Percentiles rank a stretch among this genome's conserved stretches.
These are phyloP conservation scores for Tupaia chinensis DNA, from an alignment of 2,113 vertebrate genomes.

Conservation along the genomic window DNA sequence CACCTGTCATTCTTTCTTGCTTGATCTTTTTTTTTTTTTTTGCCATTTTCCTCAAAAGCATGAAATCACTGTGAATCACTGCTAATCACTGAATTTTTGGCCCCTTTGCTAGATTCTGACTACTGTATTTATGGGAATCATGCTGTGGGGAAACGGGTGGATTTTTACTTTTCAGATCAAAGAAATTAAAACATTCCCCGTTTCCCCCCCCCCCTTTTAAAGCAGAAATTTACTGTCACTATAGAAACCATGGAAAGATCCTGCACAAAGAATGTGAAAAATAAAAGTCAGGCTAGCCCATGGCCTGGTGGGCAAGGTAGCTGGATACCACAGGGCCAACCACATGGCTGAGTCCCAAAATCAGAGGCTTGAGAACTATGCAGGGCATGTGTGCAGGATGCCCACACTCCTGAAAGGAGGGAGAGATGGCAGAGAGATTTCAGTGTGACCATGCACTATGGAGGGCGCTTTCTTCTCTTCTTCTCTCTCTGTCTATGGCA, in stretches of 20 bases:
- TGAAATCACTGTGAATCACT: not conserved
- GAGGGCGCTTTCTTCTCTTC: too few relatives aligned
- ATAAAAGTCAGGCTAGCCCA: not conserved
- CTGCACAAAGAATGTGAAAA: not conserved
- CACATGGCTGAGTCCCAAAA: too few relatives aligned
- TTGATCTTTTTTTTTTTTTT: not conserved
- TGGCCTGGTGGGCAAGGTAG: too few relatives aligned
- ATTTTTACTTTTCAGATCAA: not conserved
- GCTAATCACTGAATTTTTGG: not conserved
- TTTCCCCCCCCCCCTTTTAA: not conserved
- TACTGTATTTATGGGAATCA: not conserved
- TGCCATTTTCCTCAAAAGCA: not conserved
- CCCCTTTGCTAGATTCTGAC: not conserved
- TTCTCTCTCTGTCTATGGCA: too few relatives aligned
- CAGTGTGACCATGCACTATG: too few relatives aligned
- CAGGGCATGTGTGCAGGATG: too few relatives aligned
- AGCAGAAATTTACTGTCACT: not conserved
- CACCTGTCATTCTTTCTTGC: not conserved
- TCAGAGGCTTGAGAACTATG: too few relatives aligned
- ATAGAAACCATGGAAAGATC: not conserved
- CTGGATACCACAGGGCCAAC: too few relatives aligned
- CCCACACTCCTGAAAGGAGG: too few relatives aligned
- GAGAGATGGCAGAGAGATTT: too few relatives aligned
- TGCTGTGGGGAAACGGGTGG: fast-evolving
- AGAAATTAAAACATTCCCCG: not conserved